These are phyloP conservation scores for Drosophila vallismaia DNA, from an alignment of 2,888 invertebrate species.

Conservation along the genomic window DNA sequence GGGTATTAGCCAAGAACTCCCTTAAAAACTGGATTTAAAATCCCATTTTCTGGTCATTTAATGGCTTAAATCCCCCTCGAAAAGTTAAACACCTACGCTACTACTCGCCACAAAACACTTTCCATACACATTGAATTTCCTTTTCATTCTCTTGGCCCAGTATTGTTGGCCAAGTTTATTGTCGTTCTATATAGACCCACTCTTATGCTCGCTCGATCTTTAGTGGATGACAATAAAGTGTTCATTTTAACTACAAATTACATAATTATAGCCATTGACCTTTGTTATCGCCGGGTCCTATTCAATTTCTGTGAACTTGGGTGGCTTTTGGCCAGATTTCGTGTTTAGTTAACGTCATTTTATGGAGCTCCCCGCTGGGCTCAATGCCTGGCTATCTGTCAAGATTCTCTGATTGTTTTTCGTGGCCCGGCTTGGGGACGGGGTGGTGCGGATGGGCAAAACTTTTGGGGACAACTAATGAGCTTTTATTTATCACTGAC, in stretches of 20 bases:
- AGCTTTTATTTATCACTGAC: slow-evolving; percentile 78
- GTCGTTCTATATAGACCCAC: slow-evolving; percentile 46
- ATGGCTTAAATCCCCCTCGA: not conserved
- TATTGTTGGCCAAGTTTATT: slow-evolving; percentile 57
- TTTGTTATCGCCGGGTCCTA: slow-evolving; percentile 64
- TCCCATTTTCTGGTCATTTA: no score
- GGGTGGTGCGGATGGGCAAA: slow-evolving; percentile 44
- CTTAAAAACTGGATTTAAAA: no score
- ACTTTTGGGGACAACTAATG: slow-evolving; percentile 55
- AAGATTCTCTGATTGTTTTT: slow-evolving; percentile 41
- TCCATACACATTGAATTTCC: slow-evolving; percentile 37
- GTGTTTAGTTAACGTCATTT: slow-evolving; percentile 19
- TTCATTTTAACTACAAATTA: slow-evolving; percentile 62
- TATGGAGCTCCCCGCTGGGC: slow-evolving; percentile 50
- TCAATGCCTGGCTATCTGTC: slow-evolving; percentile 64
- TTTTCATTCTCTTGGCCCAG: slow-evolving; percentile 13
- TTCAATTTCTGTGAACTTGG: slow-evolving; percentile 56
- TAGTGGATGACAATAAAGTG: slow-evolving; percentile 45
- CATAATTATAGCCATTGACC: slow-evolving; percentile 65
- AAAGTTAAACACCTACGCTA: not conserved
- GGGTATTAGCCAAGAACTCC: not conserved
- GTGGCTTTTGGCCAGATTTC: slow-evolving; percentile 16
- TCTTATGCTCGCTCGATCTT: slow-evolving; percentile 33
- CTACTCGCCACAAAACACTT: slow-evolving; percentile 13
- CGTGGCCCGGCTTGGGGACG: not conserved